These are phyloP conservation scores for Lepidocyrtoides sp. DNA, from an alignment of 2,888 invertebrate genomes.

Conservation along the genomic window DNA sequence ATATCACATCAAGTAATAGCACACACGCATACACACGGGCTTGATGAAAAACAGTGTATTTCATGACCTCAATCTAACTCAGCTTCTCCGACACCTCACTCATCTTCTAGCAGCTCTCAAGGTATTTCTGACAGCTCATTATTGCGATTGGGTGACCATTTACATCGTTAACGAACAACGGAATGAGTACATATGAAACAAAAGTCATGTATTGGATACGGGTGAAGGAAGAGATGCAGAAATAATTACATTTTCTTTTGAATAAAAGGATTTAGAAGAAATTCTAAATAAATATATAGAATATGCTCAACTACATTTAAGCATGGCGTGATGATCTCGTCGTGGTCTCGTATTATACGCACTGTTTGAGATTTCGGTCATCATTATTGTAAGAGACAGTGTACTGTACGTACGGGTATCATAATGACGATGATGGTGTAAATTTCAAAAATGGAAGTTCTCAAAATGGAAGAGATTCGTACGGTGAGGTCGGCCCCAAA, in stretches of 20 bases:
- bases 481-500: not conserved
- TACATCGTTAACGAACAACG: constrained; percentile 65
- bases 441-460: constrained; percentile 26
- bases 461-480: constrained; percentile 6
- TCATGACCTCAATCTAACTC: constrained; percentile 63
- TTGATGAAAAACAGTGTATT: not conserved
- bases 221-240: constrained; percentile 65
- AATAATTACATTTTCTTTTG: constrained; percentile 58
- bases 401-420: constrained; percentile 44
- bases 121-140: constrained; percentile 64
- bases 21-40: too few relatives aligned
- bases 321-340: not conserved
- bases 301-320: too few relatives aligned
- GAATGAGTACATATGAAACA: constrained; percentile 59
- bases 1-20: not conserved
- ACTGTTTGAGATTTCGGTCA: constrained; percentile 70
- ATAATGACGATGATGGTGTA: constrained; percentile 29
- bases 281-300: not conserved
- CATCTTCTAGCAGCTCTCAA: not conserved
- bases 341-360: constrained; percentile 53
- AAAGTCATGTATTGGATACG: constrained; percentile 52
- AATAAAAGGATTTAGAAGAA: not conserved
- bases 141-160: constrained; percentile 65
- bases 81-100: not conserved
- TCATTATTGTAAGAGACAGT: constrained; percentile 32